These are phyloP conservation scores for Orchestes rusci DNA, from an alignment of 2,888 invertebrate species.

Conservation along the genomic window DNA sequence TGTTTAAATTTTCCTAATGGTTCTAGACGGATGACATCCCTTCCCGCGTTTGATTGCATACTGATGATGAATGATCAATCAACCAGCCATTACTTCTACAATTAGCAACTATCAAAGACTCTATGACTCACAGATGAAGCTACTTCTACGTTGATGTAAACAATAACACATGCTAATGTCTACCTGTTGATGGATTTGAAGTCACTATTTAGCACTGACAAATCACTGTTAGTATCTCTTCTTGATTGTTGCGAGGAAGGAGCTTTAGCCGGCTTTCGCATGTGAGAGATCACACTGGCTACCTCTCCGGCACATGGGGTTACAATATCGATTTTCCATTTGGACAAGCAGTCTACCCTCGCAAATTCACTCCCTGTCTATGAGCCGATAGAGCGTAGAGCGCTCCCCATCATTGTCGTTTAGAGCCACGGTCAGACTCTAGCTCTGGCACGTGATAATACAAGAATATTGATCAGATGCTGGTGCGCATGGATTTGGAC, in stretches of 20 bases:
- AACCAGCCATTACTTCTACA: constrained; percentile 20
- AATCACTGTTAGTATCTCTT: too few relatives aligned
- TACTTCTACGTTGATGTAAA: too few relatives aligned
- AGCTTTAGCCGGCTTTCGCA: constrained; percentile 13
- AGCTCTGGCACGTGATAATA: too few relatives aligned
- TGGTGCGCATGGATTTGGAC: too few relatives aligned
- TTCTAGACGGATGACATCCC: constrained; percentile 58
- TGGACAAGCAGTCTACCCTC: constrained; percentile 23
- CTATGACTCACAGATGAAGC: too few relatives aligned
- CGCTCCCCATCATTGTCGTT: constrained; percentile 20
- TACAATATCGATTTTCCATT: constrained; percentile 23
- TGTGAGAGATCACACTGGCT: constrained; percentile 7
- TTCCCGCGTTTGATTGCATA: constrained; percentile 37
- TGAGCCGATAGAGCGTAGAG: constrained; percentile 9
- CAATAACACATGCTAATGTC: constrained; percentile 21
- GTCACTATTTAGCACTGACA: constrained; percentile 16
- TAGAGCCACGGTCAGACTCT: too few relatives aligned
- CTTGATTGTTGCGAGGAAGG: too few relatives aligned
- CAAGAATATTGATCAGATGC: too few relatives aligned
- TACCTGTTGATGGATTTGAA: constrained; percentile 22
- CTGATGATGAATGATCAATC: too few relatives aligned
- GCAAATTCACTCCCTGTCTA: constrained; percentile 19
- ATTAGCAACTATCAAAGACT: constrained; percentile 16
- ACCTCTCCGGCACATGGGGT: constrained; percentile 17
- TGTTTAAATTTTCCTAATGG: constrained; percentile 57